Conservation (phyloP, 2,113 vertebrate genomes). For the Nanorana parkeri region DNA sequence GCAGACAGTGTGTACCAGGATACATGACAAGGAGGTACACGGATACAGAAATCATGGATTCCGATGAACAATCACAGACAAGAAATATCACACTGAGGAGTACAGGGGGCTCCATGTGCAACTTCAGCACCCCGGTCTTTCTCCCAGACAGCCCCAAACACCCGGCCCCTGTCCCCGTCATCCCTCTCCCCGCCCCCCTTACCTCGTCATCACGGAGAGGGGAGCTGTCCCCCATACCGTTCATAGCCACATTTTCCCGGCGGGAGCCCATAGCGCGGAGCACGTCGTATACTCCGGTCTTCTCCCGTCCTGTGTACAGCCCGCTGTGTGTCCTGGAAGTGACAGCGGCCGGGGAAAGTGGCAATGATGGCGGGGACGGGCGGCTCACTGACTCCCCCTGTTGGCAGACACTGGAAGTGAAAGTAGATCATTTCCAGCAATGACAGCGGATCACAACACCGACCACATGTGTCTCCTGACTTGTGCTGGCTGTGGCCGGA, state of each 20-base stretch:
- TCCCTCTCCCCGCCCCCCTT: not conserved
- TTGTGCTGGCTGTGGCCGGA: too few relatives aligned
- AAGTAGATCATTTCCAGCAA: not conserved
- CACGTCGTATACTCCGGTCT: not conserved
- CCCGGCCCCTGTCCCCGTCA: not conserved
- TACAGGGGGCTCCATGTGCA: too few relatives aligned
- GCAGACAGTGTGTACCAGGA: too few relatives aligned
- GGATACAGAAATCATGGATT: too few relatives aligned
- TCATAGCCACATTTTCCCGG: not conserved
- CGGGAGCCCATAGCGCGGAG: not conserved
- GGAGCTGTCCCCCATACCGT: not conserved
- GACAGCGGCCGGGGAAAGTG: not conserved
- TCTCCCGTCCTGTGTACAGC: not conserved
- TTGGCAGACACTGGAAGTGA: conserved; percentile 6
- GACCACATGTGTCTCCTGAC: too few relatives aligned
- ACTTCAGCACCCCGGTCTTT: too few relatives aligned
- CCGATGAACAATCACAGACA: too few relatives aligned
- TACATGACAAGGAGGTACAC: too few relatives aligned
- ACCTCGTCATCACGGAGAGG: not conserved
- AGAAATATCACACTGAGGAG: too few relatives aligned
- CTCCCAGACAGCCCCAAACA: too few relatives aligned
- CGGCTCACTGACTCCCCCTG: not conserved
- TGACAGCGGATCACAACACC: too few relatives aligned
- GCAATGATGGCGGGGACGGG: not conserved
- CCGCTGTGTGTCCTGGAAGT: not conserved